Base-by-base conservation (phyloP, 2,888 invertebrate genomes). In the Poecilobothrus nobilitatus region DNA sequence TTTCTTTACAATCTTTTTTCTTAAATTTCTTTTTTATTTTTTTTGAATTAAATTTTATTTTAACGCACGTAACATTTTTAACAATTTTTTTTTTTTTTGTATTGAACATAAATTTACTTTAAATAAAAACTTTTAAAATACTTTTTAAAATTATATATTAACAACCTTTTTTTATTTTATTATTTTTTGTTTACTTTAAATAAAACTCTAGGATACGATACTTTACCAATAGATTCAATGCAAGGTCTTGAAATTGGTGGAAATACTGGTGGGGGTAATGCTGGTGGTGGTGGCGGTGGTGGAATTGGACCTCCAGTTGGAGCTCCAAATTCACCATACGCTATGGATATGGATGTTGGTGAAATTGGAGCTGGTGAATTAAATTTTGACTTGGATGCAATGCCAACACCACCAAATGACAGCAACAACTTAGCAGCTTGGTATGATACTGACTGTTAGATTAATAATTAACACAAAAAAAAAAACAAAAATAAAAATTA, bases 211-310 rank as follows among this genome's bases (percentile, higher is more conserved):
- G 95, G 94, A 86, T 96, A 94, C 90, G 95, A 95, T 89, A 93
- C 94, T 88, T 91, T 95, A 88, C 95, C 95, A 87, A 91, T 95
- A 90, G 94, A 95, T 85, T 91, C 92, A 76, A 94, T 95, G 94
- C 94, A 95, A 86, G 95, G 94, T 74, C 85, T 96, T 78, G 95
- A 95, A 81, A 92, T 95, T 79, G 93, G 92, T 79, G 80, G 81
- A 74, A 80, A 79, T 73, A 80, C 80, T 71, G 80, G 79, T 70
- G 71, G 72, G 63, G 72, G 72, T 64, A 71, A 70, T 64, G n/a
- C n/a, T n/a, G 74, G 76, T 53, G 72, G 73, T 66, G 73, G 73
- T 68, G 74, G 75, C 33, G 72, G 74, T 62, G 73, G 75, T 66
- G 74, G 75, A 68, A 78, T 78, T 71, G 78, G 78, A 69, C 79